Conservation (phyloP, 1,140 invertebrate species). For the Batillaria attramentaria region DNA sequence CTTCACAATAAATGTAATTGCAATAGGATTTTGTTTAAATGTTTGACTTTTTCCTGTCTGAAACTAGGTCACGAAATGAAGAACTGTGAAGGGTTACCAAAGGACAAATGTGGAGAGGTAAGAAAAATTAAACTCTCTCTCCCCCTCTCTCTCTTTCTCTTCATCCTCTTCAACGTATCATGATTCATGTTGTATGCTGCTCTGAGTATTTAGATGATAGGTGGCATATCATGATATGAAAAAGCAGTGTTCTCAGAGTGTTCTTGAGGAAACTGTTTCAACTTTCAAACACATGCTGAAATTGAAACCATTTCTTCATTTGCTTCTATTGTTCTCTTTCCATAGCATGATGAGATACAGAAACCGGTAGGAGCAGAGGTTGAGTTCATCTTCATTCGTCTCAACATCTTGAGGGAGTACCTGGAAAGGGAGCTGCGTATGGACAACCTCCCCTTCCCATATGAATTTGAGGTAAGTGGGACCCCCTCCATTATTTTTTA, state of each 20-base stretch:
- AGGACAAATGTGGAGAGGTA: slow-evolving; percentile 70
- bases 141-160: too few species aligned
- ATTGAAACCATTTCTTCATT: too few species aligned
- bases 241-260: too few species aligned
- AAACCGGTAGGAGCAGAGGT: slow-evolving; percentile 60
- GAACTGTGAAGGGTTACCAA: slow-evolving; percentile 86
- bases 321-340: slow-evolving; percentile 16
- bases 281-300: too few species aligned
- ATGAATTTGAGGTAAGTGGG: slow-evolving; percentile 74
- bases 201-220: too few species aligned
- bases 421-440: slow-evolving; percentile 91
- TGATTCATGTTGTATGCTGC: too few species aligned
- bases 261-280: too few species aligned
- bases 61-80: slow-evolving; percentile 95
- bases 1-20: not conserved
- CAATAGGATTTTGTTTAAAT: not conserved
- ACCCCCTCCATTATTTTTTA: slow-evolving; percentile 23
- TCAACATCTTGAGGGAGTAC: slow-evolving; percentile 96
- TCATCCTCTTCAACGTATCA: too few species aligned
- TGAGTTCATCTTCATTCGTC: slow-evolving; percentile 76
- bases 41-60: too few species aligned
- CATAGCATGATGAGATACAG: slow-evolving; percentile 73
- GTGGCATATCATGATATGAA: too few species aligned
- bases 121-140: too few species aligned
- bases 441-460: slow-evolving; percentile 89